Percentiles rank a stretch among this genome's conserved stretches.
Conservation (phyloP, 2,113 vertebrate genomes). For the Syrrhaptes paradoxus region DNA sequence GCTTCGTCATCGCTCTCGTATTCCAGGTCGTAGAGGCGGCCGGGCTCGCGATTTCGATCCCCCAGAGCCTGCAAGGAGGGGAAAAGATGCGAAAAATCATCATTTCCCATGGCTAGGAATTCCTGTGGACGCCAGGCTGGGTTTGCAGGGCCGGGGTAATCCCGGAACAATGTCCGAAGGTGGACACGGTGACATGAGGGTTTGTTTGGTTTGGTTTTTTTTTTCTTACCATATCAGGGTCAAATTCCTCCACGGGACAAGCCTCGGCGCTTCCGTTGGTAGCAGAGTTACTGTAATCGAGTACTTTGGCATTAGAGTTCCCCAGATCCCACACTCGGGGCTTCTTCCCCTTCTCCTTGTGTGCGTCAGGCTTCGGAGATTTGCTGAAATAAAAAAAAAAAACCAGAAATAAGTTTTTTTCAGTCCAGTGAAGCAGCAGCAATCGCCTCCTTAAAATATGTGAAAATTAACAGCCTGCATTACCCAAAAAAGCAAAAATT, state of each 20-base stretch:
- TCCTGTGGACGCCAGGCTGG: no score
- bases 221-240: slow-evolving; percentile 26
- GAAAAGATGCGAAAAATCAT: not conserved
- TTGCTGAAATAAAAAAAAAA: slow-evolving; percentile 65
- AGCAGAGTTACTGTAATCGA: slow-evolving; percentile 88
- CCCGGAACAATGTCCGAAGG: accelerated
- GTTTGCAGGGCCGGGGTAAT: not conserved
- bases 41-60: slow-evolving; percentile 70
- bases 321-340: slow-evolving; percentile 88
- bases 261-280: slow-evolving; percentile 74
- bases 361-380: slow-evolving; percentile 87
- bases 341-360: slow-evolving; percentile 86
- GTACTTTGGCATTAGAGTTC: slow-evolving; percentile 81
- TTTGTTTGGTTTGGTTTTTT: no score
- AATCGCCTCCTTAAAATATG: accelerated
- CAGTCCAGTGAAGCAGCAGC: not conserved
- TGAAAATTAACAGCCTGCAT: not conserved
- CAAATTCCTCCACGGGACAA: slow-evolving; percentile 67
- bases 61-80: slow-evolving; percentile 56
- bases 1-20: slow-evolving; percentile 86
- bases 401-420: accelerated
- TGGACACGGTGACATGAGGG: accelerated
- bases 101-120: no score
- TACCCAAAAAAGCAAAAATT: not conserved
- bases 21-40: slow-evolving; percentile 89